Evolutionary conservation across 2,888 invertebrate species (phyloP), one percentile per base, ranked within the genome.

Genomic region (Cynaeus angustus): DNA sequence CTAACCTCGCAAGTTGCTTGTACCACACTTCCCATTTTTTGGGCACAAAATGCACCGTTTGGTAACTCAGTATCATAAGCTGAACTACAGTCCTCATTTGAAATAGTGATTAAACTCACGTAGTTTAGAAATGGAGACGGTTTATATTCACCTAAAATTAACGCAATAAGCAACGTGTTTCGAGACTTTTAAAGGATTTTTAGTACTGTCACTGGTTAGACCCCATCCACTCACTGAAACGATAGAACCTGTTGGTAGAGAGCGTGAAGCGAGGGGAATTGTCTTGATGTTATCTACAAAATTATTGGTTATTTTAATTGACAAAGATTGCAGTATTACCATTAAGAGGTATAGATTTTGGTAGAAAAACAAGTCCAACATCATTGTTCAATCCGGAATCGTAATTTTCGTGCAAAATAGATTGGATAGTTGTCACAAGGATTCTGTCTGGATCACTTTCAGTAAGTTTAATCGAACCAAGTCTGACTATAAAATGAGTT

Each of bases 191-290:
- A 21, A 21, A 21, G 21, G 21, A n/a, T n/a, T n/a, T n/a, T 8
- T 7, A 16, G 9, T 48, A 48, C 48, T 48, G 26, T 48, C 48
- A 8, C 21, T 21, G 3, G 48, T 48, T 7, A 48, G 26, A 1
- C 48, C 48, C 48, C 48, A 48, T 48, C 48, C 48, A 8, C 48
- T 48, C 9, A 16, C 21, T 6, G 48, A 16, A 21, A 16, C 48
- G 16, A 16, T 48, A 16, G 21, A 8, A 48, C 21, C 21, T 4
- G 14, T 6, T 7, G 16, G 10, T 9, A 48, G 3, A 16, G 14
- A 1, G 3, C 13, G 1, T 9, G 1, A 1, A 3, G 9, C 6
- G 1, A 48, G 26, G 1, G 48, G 2, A 16, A 48, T n/a, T n/a
- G n/a, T n/a, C n/a, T n/a, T n/a, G n/a, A n/a, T n/a, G n/a, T n/a